Percentiles rank a stretch among this genome's conserved stretches.
Conservation (phyloP, 1,140 invertebrate species). For the Dryas iulia region DNA sequence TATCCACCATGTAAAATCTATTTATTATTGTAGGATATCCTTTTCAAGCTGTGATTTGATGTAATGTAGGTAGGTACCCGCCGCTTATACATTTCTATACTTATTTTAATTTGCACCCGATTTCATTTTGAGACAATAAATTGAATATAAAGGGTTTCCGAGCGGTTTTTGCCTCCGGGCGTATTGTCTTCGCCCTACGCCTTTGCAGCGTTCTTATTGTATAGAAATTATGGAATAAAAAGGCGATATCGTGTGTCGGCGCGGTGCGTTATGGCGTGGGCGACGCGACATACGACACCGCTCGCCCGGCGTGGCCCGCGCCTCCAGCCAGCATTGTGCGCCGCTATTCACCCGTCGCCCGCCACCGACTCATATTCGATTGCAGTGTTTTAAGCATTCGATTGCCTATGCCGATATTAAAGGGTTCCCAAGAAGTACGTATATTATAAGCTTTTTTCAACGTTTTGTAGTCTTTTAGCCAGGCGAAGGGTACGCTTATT, state of each 20-base stretch:
- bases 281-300: slow-evolving; percentile 68
- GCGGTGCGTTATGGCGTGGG: slow-evolving; percentile 55
- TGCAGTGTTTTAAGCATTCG: slow-evolving; percentile 78
- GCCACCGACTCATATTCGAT: slow-evolving; percentile 63
- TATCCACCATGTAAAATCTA: no score
- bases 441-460: slow-evolving; percentile 62
- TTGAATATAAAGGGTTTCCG: slow-evolving; percentile 75
- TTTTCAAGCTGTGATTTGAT: slow-evolving; percentile 13
- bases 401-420: slow-evolving; percentile 73
- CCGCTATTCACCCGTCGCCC: slow-evolving; percentile 53
- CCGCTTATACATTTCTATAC: slow-evolving; percentile 54
- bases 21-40: slow-evolving; percentile 36
- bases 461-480: slow-evolving; percentile 68
- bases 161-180: slow-evolving; percentile 74
- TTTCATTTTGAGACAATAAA: slow-evolving; percentile 78
- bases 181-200: slow-evolving; percentile 77
- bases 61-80: slow-evolving; percentile 32
- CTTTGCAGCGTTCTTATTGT: slow-evolving; percentile 70
- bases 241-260: slow-evolving; percentile 73
- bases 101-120: slow-evolving; percentile 79
- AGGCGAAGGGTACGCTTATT: slow-evolving; percentile 71
- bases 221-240: slow-evolving; percentile 77
- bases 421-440: slow-evolving; percentile 76
- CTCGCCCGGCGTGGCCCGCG: slow-evolving; percentile 39
- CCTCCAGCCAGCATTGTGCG: slow-evolving; percentile 50